These are phyloP conservation scores for Lagopus muta DNA, from an alignment of 2,113 vertebrate genomes.

Conservation along the genomic window DNA sequence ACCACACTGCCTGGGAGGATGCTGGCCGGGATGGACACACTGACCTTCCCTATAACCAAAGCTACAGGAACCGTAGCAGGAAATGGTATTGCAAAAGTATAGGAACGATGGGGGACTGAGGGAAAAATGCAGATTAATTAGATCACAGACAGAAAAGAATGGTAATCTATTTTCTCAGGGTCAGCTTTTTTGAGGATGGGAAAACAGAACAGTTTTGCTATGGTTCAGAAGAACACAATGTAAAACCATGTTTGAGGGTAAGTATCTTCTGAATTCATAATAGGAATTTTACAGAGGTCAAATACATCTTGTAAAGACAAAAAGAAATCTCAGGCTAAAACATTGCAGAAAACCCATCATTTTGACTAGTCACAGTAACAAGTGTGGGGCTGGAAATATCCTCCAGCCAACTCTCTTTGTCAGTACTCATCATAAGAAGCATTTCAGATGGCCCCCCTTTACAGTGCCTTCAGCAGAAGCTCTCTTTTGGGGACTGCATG, in stretches of 20 bases:
- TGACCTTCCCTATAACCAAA: accelerated
- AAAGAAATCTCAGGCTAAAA: conserved; percentile 16
- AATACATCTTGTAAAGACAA: conserved; percentile 4
- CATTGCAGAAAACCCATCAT: neutral
- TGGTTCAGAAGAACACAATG: neutral
- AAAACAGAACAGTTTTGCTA: conserved; percentile 21
- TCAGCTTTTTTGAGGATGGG: conserved; percentile 19
- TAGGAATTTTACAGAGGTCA: neutral
- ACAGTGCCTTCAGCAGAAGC: neutral
- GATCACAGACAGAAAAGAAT: neutral
- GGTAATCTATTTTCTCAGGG: neutral
- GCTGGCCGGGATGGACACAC: neutral
- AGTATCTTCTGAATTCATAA: conserved; percentile 3
- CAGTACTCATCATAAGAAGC: neutral
- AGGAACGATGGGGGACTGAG: neutral
- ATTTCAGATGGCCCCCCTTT: neutral
- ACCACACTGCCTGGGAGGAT: neutral
- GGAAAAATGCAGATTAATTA: conserved; percentile 30
- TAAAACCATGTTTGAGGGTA: conserved; percentile 27
- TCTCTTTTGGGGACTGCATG: neutral
- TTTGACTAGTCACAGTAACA: conserved; percentile 14
- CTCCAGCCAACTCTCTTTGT: conserved; percentile 33
- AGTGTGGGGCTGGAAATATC: neutral
- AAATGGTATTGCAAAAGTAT: neutral
- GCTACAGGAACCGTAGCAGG: accelerated